Evolutionary conservation across 2,797 vertebrate genomes (phyloP), one percentile per base, ranked within the genome.

Genomic region (Gymnodraco acuticeps): DNA sequence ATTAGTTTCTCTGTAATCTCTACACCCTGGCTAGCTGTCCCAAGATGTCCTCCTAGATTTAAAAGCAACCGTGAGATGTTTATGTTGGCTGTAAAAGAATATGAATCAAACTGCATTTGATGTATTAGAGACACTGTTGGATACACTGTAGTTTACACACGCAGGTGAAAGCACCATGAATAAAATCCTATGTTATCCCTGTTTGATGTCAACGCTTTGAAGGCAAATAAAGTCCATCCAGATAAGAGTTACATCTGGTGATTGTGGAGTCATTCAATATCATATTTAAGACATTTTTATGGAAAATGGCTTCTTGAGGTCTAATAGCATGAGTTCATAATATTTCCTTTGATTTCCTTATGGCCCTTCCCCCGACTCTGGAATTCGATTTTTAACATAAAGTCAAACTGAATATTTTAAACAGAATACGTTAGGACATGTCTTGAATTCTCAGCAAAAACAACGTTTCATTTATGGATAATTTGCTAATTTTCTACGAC

Each of bases 71-170:
- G 67, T 19, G 58, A 75, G 53, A 66, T 94, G 92, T 95, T 96
- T 93, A 90, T 92, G 68, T 94, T 96, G 94, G 94, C 93, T 31
- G 47, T 31, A 47, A 61, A 73, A 58, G 80, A 78, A 83, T 84
- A 90, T 90, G 89, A 89, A 94, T 95, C 93, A 94, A 89, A 87
- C 86, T 75, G 91, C 80, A 87, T 89, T 80, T 94, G 93, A 94
- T 91, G 86, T 92, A 89, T 95, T 91, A 91, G 94, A 94, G 91
- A 92, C 91, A 70, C 88, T 68, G 82, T 87, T 88, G 90, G 82
- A 88, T 74, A 80, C 78, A 38, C 33, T 38, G 33, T 9, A 93
- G 90, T 94, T 94, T 93, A 88, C 80, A 93, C 93, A 91, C 64
- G 84, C 88, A 88, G 87, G 90, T 94, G 91, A 94, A 92, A 81